A percentile compares a stretch with the other conserved stretches of the same genome.
phyloP scores from a whole-genome alignment of 1,140 invertebrate species.

The Stegodyphus mimosarum region DNA sequence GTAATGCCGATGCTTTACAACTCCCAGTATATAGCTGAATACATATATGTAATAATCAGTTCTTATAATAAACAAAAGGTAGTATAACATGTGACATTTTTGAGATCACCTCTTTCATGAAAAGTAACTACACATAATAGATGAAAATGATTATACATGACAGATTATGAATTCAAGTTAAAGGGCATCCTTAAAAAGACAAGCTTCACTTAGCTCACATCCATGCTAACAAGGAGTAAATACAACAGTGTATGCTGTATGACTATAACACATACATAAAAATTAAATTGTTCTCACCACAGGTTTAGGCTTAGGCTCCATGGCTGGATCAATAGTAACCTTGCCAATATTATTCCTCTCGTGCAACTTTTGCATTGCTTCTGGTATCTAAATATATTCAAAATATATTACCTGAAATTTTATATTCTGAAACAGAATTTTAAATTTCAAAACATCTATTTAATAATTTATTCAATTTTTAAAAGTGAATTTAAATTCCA shows the following conservation, averaged over 20 bases:
- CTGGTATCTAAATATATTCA: slow-evolving; percentile 74
- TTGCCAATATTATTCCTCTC: slow-evolving; percentile 92
- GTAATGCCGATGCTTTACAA: too few relatives aligned
- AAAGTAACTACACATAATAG: neutral
- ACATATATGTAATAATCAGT: too few relatives aligned
- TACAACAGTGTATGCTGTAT: neutral
- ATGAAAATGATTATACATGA: neutral
- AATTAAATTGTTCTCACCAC: neutral
- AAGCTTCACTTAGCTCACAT: too few relatives aligned
- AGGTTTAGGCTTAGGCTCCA: slow-evolving; percentile 71
- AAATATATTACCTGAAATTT: neutral
- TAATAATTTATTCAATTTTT: too few relatives aligned
- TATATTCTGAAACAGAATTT: neutral
- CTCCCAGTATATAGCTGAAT: too few relatives aligned
- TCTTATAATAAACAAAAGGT: too few relatives aligned
- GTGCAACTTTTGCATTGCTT: slow-evolving; percentile 93
- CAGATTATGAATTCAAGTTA: neutral
- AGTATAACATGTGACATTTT: too few relatives aligned
- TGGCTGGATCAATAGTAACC: slow-evolving; percentile 82
- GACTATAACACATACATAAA: neutral
- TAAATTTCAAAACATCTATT: neutral
- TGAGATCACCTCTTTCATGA: neutral
- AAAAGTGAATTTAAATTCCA: too few relatives aligned
- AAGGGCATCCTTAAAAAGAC: neutral
- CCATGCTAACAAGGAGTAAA: too few relatives aligned